phyloP scores from a whole-genome alignment of 2,888 invertebrate species.

The Phortica magna region DNA sequence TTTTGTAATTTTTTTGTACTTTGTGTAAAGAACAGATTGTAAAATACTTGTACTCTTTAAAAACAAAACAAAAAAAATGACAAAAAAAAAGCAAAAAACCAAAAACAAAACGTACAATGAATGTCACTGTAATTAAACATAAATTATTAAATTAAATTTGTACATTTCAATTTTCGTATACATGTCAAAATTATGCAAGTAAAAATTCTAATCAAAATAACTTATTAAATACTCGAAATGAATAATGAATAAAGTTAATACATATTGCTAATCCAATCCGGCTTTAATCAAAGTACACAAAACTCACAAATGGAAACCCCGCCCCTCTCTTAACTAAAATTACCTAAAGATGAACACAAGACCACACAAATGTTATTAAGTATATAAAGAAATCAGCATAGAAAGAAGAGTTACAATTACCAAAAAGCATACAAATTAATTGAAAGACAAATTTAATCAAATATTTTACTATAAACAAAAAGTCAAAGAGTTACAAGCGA shows the following conservation, averaged over 20 bases:
- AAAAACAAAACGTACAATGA: slow-evolving; percentile 58
- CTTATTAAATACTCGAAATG: neutral
- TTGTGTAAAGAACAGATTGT: slow-evolving; percentile 6
- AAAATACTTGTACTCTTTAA: slow-evolving; percentile 10
- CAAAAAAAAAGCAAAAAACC: neutral
- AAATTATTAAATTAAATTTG: slow-evolving; percentile 3
- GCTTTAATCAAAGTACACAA: slow-evolving; percentile 30
- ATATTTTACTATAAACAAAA: slow-evolving; percentile 15
- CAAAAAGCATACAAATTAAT: slow-evolving; percentile 51
- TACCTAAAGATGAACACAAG: slow-evolving; percentile 7
- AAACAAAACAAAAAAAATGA: neutral
- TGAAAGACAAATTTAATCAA: slow-evolving; percentile 37
- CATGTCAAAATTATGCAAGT: slow-evolving; percentile 54
- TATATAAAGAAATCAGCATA: neutral
- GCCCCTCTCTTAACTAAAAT: slow-evolving; percentile 32
- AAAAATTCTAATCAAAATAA: slow-evolving; percentile 57
- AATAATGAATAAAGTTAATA: slow-evolving; percentile 21
- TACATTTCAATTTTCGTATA: slow-evolving; percentile 60
- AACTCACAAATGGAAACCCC: slow-evolving; percentile 35
- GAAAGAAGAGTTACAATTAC: slow-evolving; percentile 5
- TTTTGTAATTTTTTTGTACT: slow-evolving; percentile 9
- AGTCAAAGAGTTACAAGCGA: slow-evolving; percentile 10
- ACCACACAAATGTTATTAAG: neutral
- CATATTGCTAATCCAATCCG: slow-evolving; percentile 28
- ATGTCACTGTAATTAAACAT: slow-evolving; percentile 69